phyloP scores from a whole-genome alignment of 2,113 vertebrate species.

The Daboia siamensis region DNA sequence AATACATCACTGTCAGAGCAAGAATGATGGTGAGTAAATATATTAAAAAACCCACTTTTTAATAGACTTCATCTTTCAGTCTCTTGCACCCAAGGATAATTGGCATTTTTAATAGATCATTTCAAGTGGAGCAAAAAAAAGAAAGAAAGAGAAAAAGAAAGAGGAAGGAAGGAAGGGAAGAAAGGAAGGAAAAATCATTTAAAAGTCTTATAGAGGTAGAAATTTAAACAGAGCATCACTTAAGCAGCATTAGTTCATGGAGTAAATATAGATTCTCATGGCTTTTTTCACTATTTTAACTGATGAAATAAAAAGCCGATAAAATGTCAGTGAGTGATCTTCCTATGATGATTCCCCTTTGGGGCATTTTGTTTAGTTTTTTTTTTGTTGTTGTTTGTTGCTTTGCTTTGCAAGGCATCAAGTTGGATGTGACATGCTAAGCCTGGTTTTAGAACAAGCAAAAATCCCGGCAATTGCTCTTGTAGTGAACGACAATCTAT shows the following conservation, averaged over 20 bases:
- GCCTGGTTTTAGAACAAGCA: background rate
- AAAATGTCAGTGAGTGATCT: background rate
- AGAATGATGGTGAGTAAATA: background rate
- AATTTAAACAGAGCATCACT: background rate
- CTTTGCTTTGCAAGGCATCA: background rate
- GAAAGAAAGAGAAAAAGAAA: background rate
- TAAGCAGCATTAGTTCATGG: background rate
- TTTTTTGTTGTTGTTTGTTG: background rate
- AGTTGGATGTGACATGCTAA: background rate
- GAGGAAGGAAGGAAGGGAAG: too few relatives aligned
- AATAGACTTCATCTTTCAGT: background rate
- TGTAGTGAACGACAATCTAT: background rate
- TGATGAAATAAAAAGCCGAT: background rate
- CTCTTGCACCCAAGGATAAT: background rate
- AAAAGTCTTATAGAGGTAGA: background rate
- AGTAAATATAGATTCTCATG: background rate
- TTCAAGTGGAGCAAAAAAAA: background rate
- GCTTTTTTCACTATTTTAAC: background rate
- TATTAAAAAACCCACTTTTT: background rate
- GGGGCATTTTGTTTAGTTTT: background rate
- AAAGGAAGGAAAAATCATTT: background rate
- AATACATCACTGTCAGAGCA: conserved; percentile 14
- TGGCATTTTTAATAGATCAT: background rate
- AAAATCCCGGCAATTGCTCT: background rate
- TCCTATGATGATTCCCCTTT: background rate